These are phyloP conservation scores for Montipora foliosa DNA, from an alignment of 64 coral and sea anemone species.

Conservation along the genomic window DNA sequence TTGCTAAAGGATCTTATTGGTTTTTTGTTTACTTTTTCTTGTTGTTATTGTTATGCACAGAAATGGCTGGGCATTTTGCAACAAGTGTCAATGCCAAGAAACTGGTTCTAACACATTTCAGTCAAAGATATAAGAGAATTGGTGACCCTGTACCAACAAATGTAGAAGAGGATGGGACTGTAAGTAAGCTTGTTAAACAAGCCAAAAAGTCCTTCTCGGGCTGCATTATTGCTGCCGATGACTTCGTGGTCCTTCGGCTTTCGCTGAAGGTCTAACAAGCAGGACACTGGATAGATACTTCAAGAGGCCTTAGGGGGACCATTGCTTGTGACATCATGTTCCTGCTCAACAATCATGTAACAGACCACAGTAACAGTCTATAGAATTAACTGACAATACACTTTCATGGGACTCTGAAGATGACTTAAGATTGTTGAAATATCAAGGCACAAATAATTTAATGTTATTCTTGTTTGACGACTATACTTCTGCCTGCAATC, in stretches of 20 bases:
- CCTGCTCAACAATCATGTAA: no score
- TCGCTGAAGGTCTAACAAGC: background rate
- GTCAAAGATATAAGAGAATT: constrained; percentile 89
- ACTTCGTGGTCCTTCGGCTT: constrained; percentile 69
- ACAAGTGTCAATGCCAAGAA: constrained; percentile 73
- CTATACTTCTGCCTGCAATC: no score
- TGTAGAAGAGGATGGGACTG: background rate
- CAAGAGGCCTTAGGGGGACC: no score
- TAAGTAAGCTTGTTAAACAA: constrained; percentile 68
- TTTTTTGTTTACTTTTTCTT: background rate
- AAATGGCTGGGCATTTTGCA: constrained; percentile 95
- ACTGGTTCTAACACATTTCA: constrained; percentile 93
- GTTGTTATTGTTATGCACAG: background rate
- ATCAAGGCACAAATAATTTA: no score
- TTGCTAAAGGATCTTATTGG: no score
- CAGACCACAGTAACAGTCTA: no score
- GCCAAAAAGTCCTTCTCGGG: constrained; percentile 55
- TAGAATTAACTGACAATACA: no score
- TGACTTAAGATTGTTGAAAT: no score
- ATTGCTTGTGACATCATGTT: no score
- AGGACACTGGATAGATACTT: background rate
- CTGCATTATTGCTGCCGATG: constrained; percentile 72
- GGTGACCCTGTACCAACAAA: constrained; percentile 11
- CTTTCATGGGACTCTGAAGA: no score
- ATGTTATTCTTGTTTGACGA: no score